These are phyloP conservation scores for Cataglyphis livida DNA, from an alignment of 2,888 invertebrate species.

Conservation along the genomic window DNA sequence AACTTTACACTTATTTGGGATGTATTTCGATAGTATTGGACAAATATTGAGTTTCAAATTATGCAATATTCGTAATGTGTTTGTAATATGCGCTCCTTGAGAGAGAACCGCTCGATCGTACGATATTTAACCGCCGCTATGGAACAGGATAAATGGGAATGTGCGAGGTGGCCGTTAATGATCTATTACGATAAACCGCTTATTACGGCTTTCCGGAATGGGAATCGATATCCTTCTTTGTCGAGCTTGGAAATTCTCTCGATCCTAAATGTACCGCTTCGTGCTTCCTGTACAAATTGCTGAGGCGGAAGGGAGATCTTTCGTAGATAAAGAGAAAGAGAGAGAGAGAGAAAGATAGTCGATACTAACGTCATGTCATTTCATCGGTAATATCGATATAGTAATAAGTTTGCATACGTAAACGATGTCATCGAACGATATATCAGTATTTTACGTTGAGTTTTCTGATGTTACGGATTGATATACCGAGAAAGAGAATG, in stretches of 20 bases:
- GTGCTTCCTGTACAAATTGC: conserved; percentile 30
- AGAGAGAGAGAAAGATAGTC: background rate
- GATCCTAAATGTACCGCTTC: conserved; percentile 31
- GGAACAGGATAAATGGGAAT: conserved; percentile 48
- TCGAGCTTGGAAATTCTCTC: conserved; percentile 36
- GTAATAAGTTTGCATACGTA: conserved; percentile 15
- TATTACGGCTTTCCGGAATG: conserved; percentile 50
- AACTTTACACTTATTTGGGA: background rate
- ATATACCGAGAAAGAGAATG: background rate
- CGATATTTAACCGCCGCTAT: conserved; percentile 45
- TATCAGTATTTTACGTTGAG: background rate
- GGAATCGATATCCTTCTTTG: conserved; percentile 57
- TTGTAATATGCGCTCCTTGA: conserved; percentile 38
- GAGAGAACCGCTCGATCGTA: conserved; percentile 43
- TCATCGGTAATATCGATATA: background rate
- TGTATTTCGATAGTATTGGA: conserved; percentile 10
- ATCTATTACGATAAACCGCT: conserved; percentile 63
- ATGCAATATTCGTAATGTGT: conserved; percentile 23
- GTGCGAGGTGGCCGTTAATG: conserved; percentile 57
- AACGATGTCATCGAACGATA: background rate
- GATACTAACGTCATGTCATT: background rate
- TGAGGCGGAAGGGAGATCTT: conserved; percentile 38
- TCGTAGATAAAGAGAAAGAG: background rate
- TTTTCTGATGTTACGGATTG: background rate
- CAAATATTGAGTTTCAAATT: conserved; percentile 19